Conservation (phyloP, 2,113 vertebrate genomes). For the Colius striatus region DNA sequence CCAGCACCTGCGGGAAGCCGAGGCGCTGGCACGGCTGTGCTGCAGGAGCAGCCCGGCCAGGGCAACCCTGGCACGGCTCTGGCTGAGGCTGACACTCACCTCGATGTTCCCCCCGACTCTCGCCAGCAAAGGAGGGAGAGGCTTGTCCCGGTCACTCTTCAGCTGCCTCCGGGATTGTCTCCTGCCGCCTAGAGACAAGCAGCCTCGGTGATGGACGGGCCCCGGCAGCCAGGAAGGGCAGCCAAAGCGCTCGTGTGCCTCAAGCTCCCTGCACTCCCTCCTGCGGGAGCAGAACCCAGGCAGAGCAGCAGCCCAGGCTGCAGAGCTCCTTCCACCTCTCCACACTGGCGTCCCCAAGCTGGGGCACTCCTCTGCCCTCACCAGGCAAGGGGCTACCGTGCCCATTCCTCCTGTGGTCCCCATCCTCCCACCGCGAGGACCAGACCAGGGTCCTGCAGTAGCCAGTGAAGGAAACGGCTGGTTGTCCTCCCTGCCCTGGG, state of each 20-base stretch:
- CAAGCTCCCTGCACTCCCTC: not conserved
- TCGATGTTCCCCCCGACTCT: slow-evolving; percentile 96
- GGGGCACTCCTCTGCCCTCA: not conserved
- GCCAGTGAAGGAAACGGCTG: not conserved
- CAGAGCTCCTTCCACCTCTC: not conserved
- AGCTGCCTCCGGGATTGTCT: slow-evolving; percentile 94
- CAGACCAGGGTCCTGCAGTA: not conserved
- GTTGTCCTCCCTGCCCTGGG: not conserved
- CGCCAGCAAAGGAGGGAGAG: slow-evolving; percentile 92
- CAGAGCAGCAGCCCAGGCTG: not conserved
- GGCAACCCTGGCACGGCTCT: not conserved
- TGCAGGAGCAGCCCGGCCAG: not conserved
- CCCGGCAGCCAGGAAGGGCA: not conserved
- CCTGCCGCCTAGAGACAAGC: slow-evolving; percentile 83
- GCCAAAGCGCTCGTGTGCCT: not conserved
- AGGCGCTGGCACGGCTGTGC: not conserved
- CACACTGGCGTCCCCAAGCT: fast-evolving
- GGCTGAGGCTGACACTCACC: slow-evolving; percentile 70
- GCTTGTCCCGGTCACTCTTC: slow-evolving; percentile 94
- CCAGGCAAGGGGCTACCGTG: not conserved
- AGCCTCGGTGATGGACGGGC: not conserved
- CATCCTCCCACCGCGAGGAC: fast-evolving
- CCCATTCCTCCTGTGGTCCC: not conserved
- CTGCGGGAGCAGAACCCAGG: fast-evolving
- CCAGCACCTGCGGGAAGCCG: slow-evolving; percentile 83